Evolutionary conservation across 2,888 invertebrate species (phyloP).

Genomic region (Drosophila mettleri): DNA sequence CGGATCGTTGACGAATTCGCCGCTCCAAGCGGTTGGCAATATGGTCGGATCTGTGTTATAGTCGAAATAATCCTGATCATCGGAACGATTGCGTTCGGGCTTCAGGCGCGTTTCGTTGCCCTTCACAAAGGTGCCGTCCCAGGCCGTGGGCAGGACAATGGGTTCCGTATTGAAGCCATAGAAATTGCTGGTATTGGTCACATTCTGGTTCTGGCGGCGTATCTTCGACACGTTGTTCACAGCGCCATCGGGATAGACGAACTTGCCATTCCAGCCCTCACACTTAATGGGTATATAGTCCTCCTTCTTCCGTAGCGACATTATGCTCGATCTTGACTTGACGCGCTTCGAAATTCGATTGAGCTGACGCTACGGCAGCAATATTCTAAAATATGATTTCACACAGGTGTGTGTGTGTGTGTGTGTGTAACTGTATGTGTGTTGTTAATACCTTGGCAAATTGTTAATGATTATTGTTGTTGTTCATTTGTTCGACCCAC

Average conservation of each 20-base stretch:
- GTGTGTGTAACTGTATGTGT: constrained; percentile 7
- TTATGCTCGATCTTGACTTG: constrained; percentile 45
- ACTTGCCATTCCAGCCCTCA: constrained; percentile 85
- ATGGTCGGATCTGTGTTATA: constrained; percentile 80
- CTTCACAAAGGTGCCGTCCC: constrained; percentile 84
- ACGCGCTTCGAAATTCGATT: constrained; percentile 60
- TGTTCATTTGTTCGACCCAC: constrained; percentile 23
- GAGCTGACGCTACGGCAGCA: constrained; percentile 38
- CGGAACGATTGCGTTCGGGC: constrained; percentile 83
- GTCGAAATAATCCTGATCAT: constrained; percentile 82
- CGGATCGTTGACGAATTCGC: constrained; percentile 83
- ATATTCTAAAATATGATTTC: constrained; percentile 79
- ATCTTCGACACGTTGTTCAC: constrained; percentile 82
- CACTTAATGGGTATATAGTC: constrained; percentile 85
- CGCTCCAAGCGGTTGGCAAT: constrained; percentile 83
- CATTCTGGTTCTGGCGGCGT: constrained; percentile 82
- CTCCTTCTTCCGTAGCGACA: constrained; percentile 80
- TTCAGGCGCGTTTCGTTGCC: constrained; percentile 78
- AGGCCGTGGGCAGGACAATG: constrained; percentile 81
- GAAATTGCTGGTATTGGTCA: constrained; percentile 83
- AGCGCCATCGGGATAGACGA: constrained; percentile 79
- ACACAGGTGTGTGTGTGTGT: constrained; percentile 24
- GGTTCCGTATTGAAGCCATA: constrained; percentile 83
- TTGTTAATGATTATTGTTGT: constrained; percentile 59
- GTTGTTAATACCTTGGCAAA: constrained; percentile 50